A percentile compares a stretch with the other conserved stretches of the same genome.
These are phyloP conservation scores for Lasioglossum figueresi DNA, from an alignment of 2,888 invertebrate genomes.

Conservation along the genomic window DNA sequence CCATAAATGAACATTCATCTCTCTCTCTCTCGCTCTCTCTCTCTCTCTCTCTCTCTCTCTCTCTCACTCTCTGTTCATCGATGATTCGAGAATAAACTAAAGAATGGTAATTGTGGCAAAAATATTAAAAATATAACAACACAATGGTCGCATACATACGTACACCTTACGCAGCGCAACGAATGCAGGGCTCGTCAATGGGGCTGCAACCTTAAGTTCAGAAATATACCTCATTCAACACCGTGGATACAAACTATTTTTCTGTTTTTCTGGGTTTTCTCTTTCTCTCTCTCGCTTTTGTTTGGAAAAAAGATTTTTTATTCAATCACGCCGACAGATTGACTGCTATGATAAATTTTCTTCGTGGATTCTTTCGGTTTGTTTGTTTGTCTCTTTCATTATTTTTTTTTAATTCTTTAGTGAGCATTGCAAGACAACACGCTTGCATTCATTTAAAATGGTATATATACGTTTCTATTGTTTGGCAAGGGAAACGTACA, in stretches of 20 bases:
- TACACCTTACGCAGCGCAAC: conserved; percentile 70
- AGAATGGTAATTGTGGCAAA: conserved; percentile 67
- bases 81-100: conserved; percentile 68
- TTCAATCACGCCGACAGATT: conserved; percentile 54
- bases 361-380: conserved; percentile 10
- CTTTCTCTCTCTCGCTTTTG: background rate
- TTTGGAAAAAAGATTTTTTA: conserved; percentile 18
- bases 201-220: conserved; percentile 70
- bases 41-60: background rate
- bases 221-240: conserved; percentile 75
- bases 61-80: conserved; percentile 52
- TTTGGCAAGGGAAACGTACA: conserved; percentile 57
- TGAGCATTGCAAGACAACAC: conserved; percentile 44
- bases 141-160: conserved; percentile 73
- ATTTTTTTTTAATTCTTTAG: conserved; percentile 20
- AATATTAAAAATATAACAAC: conserved; percentile 78
- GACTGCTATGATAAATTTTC: conserved; percentile 53
- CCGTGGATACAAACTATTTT: conserved; percentile 37
- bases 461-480: conserved; percentile 49
- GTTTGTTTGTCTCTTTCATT: conserved; percentile 4
- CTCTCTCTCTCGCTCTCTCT: background rate
- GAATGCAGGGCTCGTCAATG: conserved; percentile 76
- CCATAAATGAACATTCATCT: conserved; percentile 72
- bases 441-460: conserved; percentile 43
- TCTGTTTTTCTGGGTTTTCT: background rate